Evolutionary conservation across 1,140 invertebrate species (phyloP), one percentile per base, ranked within the genome.

Genomic region (Dendroctonus ponderosae): DNA sequence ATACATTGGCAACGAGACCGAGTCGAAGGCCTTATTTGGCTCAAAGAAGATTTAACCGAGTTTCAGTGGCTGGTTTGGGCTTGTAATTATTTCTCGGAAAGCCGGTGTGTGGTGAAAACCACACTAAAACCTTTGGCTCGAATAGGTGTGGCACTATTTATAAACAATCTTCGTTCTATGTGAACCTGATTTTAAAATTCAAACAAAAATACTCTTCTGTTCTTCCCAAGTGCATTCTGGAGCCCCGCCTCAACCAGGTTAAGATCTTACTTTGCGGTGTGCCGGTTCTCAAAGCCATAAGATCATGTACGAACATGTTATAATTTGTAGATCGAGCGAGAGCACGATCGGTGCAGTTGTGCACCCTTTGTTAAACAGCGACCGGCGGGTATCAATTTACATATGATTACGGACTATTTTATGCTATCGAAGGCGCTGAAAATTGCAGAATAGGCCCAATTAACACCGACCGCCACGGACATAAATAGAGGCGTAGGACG

Each of bases 1-100:
- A 72, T 68, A 62, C 69, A 69, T 73, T 64, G 68, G 56, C 68
- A 68, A 70, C 54, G 72, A 71, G 66, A 73, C 68, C 70, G 62
- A 68, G 67, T 67, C 71, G 66, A 59, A 40, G 63, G 39, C 71
- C 71, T 71, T 71, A 74, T 74, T 72, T 57, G 72, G 72, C 42
- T 66, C 67, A 9, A 74, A 52, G 49, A 52, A 42, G 50, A 69
- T 70, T 72, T 72, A 70, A 68, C 66, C 62, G 66, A 70, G 67
- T 69, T 46, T 49, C 46, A 56, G 15, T 50, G 14, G n/a, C 51
- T 26, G 42, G 41, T 52, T 43, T 42, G 8, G 43, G 63, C 46
- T 52, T 64, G 53, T 60, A 66, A 66, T 66, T 66, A 52, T 52
- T 66, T 60, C 64, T 7, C 11, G 46, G 57, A 66, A 66, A 15